These are phyloP conservation scores for Holotrichia oblita DNA, from an alignment of 1,140 invertebrate species.

Conservation along the genomic window DNA sequence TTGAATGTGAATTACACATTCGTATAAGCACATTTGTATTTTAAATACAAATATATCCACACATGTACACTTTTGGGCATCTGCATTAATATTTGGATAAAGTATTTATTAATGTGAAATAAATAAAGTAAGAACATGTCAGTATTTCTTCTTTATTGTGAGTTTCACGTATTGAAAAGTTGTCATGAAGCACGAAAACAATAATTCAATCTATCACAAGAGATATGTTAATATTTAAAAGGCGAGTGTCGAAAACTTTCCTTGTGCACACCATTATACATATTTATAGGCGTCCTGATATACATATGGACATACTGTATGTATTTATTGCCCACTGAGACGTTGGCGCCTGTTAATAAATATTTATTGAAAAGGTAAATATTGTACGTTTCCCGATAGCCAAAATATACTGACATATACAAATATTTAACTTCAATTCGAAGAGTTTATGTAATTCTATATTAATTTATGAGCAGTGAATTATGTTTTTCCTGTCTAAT, in stretches of 20 bases:
- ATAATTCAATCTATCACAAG: background rate
- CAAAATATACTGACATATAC: background rate
- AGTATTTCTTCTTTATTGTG: background rate
- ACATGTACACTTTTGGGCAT: too few relatives aligned
- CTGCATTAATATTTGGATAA: too few relatives aligned
- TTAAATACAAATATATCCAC: too few relatives aligned
- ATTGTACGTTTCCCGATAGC: background rate
- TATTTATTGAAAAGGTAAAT: conserved; percentile 25
- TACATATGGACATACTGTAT: background rate
- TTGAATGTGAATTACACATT: too few relatives aligned
- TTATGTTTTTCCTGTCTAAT: background rate
- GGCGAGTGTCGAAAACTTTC: background rate
- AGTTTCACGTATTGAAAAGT: background rate
- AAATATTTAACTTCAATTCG: background rate
- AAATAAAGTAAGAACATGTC: background rate
- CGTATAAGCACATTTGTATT: too few relatives aligned
- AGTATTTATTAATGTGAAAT: background rate
- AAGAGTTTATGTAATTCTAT: conserved; percentile 9
- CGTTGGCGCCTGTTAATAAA: conserved; percentile 17
- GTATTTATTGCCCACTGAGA: conserved; percentile 7
- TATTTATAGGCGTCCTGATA: background rate
- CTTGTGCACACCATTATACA: background rate
- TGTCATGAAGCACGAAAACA: background rate
- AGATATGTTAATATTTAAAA: conserved; percentile 4
- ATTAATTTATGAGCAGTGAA: background rate